These are phyloP conservation scores for Thera britannica DNA, from an alignment of 2,888 invertebrate species.

Conservation along the genomic window DNA sequence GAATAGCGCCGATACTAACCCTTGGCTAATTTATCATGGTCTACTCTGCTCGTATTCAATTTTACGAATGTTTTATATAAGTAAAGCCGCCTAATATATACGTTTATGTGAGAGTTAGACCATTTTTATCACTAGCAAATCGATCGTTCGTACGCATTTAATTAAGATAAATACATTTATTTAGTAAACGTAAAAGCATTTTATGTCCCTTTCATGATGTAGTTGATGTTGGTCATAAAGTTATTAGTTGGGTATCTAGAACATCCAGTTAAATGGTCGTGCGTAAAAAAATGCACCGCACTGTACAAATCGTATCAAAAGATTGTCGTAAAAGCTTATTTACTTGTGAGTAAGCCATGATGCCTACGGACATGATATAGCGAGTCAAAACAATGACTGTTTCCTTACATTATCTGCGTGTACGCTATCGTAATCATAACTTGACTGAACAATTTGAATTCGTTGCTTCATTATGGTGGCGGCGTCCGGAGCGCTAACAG, in stretches of 20 bases:
- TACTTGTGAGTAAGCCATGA: not conserved
- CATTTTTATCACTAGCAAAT: too few species aligned
- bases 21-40: conserved; percentile 32
- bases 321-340: not conserved
- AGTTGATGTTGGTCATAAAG: too few species aligned
- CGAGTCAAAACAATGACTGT: conserved; percentile 15
- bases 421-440: conserved; percentile 61
- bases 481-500: conserved; percentile 79
- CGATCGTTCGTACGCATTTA: too few species aligned
- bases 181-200: not conserved
- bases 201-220: too few species aligned
- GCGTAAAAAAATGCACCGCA: not conserved
- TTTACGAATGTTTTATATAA: not conserved
- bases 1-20: conserved; percentile 26
- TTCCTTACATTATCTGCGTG: conserved; percentile 34
- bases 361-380: conserved; percentile 4
- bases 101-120: too few species aligned
- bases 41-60: conserved; percentile 27
- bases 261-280: too few species aligned
- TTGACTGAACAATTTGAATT: conserved; percentile 76
- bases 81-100: too few species aligned
- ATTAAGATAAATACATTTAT: too few species aligned
- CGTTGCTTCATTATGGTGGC: conserved; percentile 79
- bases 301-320: not conserved
- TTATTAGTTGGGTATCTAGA: too few species aligned